A percentile compares a stretch with the other conserved stretches of the same genome.
Conservation (phyloP, 2,113 vertebrate genomes). For the Lepus americanus region DNA sequence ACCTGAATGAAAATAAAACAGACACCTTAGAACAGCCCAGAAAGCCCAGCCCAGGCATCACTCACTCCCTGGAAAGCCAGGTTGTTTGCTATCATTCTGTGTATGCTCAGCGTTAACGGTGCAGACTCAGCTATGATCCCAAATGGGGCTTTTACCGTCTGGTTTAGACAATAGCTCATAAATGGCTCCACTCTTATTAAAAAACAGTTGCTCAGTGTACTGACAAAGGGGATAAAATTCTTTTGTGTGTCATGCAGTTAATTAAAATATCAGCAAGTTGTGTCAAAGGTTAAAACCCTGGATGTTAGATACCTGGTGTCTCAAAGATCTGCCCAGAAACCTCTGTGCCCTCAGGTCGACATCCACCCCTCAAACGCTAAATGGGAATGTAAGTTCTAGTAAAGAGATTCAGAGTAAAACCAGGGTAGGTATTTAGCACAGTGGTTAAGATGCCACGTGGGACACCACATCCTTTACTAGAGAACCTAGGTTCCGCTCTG, state of each 20-base stretch:
- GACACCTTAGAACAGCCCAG: not conserved
- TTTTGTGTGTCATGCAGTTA: not conserved
- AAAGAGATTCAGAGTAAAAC: not conserved
- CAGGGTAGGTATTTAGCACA: too few relatives aligned
- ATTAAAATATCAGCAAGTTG: not conserved
- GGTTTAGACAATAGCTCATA: not conserved
- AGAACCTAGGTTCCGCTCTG: too few relatives aligned
- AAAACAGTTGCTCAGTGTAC: not conserved
- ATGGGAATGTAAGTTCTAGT: not conserved
- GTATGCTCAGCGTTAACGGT: not conserved
- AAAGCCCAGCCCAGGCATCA: not conserved
- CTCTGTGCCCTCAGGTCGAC: not conserved
- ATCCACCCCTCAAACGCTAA: not conserved
- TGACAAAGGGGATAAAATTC: not conserved
- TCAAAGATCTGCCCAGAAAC: not conserved
- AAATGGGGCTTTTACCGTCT: not conserved
- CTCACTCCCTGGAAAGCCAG: not conserved
- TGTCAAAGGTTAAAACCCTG: not conserved
- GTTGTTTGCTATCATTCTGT: not conserved
- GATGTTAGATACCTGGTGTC: too few relatives aligned
- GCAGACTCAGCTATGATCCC: not conserved
- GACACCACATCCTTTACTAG: too few relatives aligned
- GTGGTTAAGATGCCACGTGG: too few relatives aligned
- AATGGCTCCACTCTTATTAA: not conserved
- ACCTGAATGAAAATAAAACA: not conserved